Evolutionary conservation across 2,888 invertebrate genomes (phyloP), one percentile per base, ranked within the genome.

Genomic region (Patella depressa): DNA sequence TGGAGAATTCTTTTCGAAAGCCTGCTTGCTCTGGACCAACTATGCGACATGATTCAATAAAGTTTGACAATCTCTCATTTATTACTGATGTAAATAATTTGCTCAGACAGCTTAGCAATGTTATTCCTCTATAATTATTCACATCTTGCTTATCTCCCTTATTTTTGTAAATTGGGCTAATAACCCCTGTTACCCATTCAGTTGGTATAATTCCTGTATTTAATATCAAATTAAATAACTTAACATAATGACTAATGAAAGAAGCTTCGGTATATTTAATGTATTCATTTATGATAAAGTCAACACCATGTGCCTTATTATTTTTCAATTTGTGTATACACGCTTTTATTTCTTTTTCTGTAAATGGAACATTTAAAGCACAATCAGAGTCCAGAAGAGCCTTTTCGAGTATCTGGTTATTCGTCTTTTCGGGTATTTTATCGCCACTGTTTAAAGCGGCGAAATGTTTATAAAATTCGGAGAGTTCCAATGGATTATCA

Each of bases 201-300:
- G 76, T 24, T n/a, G 69, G 75, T 53, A 78, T 53, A 54, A 17
- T 57, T 34, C 78, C 74, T 71, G 53, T 53, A 5, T 75, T 75
- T 19, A 78, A 71, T 24, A 78, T 78, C n/a, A 54, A 15, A 69
- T 71, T 78, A 72, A 74, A 78, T 17, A 78, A 53, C 65, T 69
- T 53, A 53, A 72, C 71, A 29, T 54, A 71, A 3, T 65, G 3
- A n/a, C 17, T 75, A n/a, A 59, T 9, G 9, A 71, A 24, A 15
- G 53, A 34, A 17, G 34, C 3, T 24, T 19, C n/a, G 14, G 74
- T 70, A 9, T 12, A 24, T 17, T 75, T 75, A 15, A 78, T 75
- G 57, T 74, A 75, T 78, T 75, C 75, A 65, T 77, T 77, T 69
- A 74, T 14, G 15, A 77, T 53, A 14, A 71, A 15, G 29, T 74